Evolutionary conservation across 1,140 invertebrate species (phyloP).

Genomic region (Pseudachorutes palmiensis): DNA sequence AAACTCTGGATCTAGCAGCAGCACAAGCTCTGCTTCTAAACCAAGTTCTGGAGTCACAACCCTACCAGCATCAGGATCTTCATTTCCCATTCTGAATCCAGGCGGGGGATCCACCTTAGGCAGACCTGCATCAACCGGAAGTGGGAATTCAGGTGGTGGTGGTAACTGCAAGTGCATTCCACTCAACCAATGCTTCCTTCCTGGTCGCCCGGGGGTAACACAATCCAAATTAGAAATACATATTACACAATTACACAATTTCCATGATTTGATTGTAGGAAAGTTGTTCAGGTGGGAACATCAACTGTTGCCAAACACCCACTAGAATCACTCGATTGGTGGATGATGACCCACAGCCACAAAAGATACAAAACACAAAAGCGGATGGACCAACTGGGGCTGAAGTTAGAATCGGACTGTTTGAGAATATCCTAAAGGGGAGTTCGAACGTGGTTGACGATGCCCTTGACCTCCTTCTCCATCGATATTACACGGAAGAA

Average conservation of each 20-base stretch:
- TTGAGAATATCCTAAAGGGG: conserved; percentile 28
- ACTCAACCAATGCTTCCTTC: conserved; percentile 18
- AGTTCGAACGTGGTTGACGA: conserved; percentile 27
- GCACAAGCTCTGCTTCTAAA: not conserved
- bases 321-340: not conserved
- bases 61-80: not conserved
- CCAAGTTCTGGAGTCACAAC: conserved; percentile 2
- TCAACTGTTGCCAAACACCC: conserved; percentile 22
- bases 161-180: conserved; percentile 20
- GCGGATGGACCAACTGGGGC: not conserved
- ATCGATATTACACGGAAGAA: conserved; percentile 29
- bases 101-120: conserved; percentile 9
- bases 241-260: not conserved
- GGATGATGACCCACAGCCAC: not conserved
- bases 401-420: conserved; percentile 24
- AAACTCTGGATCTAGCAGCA: not conserved
- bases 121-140: conserved; percentile 1
- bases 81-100: not conserved
- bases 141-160: not conserved
- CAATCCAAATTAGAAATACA: not conserved
- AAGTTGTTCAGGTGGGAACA: conserved; percentile 26
- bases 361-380: not conserved
- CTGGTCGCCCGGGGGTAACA: conserved; percentile 10
- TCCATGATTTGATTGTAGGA: conserved; percentile 20
- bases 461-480: conserved; percentile 30